Conservation (phyloP, 2,113 vertebrate species). For the Callionymus lyra region DNA sequence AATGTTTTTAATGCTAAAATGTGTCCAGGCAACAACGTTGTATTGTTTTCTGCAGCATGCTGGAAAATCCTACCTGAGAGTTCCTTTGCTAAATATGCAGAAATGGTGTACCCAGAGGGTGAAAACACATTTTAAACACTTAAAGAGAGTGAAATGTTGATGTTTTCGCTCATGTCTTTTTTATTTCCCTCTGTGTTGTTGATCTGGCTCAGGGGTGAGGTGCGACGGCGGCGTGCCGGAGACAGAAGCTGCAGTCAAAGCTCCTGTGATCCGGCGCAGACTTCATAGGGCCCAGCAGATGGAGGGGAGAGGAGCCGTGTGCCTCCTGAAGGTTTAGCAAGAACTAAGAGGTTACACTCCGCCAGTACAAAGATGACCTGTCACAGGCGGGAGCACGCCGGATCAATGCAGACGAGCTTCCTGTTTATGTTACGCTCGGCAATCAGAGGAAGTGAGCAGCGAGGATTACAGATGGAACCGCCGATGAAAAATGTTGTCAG, state of each 20-base stretch:
- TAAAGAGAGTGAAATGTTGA: slow-evolving; percentile 38
- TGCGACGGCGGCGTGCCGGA: slow-evolving; percentile 41
- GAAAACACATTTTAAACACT: slow-evolving; percentile 44
- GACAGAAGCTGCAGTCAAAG: slow-evolving; percentile 63
- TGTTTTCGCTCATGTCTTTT: slow-evolving; percentile 47
- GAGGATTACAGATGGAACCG: slow-evolving; percentile 40
- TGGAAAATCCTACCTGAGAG: not conserved
- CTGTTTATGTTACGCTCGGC: slow-evolving; percentile 43
- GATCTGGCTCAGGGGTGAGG: slow-evolving; percentile 60
- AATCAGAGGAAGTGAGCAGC: slow-evolving; percentile 35
- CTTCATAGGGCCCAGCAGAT: slow-evolving; percentile 63
- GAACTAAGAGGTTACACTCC: slow-evolving; percentile 60
- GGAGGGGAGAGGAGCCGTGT: slow-evolving; percentile 52
- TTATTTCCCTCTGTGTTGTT: slow-evolving; percentile 42
- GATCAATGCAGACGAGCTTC: slow-evolving; percentile 43
- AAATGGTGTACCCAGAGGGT: slow-evolving; percentile 40
- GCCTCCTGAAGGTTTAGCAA: slow-evolving; percentile 58
- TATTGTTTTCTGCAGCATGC: too few relatives aligned
- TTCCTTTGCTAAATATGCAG: slow-evolving; percentile 41
- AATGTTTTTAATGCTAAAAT: too few relatives aligned
- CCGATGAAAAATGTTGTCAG: slow-evolving; percentile 34
- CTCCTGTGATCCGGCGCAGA: slow-evolving; percentile 56
- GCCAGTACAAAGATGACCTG: slow-evolving; percentile 62
- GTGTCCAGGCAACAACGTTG: too few relatives aligned
- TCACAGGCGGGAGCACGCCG: slow-evolving; percentile 42